A percentile compares a stretch with the other conserved stretches of the same genome.
Conservation (phyloP, 2,797 vertebrate genomes). For the Sciurus carolinensis region DNA sequence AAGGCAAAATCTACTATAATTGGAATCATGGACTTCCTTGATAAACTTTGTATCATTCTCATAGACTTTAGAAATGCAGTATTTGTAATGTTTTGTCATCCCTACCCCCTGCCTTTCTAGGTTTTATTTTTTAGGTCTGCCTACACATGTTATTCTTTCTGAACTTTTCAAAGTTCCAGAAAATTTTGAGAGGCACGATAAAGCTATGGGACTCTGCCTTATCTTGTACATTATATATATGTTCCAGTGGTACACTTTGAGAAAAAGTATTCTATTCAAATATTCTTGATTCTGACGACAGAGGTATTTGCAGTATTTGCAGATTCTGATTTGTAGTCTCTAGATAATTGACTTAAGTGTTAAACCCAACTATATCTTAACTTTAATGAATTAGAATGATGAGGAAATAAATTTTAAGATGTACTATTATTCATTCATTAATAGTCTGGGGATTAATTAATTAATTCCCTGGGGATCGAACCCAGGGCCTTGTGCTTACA, state of each 20-base stretch:
- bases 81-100: conserved; percentile 19
- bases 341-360: conserved; percentile 48
- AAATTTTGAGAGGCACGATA: conserved; percentile 50
- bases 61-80: conserved; percentile 61
- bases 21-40: conserved; percentile 71
- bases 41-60: conserved; percentile 4
- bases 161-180: conserved; percentile 51
- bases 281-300: conserved; percentile 47
- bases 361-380: conserved; percentile 37
- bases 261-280: conserved; percentile 46
- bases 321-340: conserved; percentile 53
- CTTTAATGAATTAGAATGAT: conserved; percentile 38
- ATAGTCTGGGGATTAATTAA: too few relatives aligned
- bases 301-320: conserved; percentile 52
- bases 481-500: too few relatives aligned
- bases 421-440: background rate
- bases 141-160: conserved; percentile 44
- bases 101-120: background rate
- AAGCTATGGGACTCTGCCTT: conserved; percentile 49
- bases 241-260: conserved; percentile 29
- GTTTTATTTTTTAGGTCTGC: conserved; percentile 45
- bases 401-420: conserved; percentile 61
- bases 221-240: background rate
- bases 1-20: conserved; percentile 89
- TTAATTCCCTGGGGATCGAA: too few relatives aligned